A percentile compares a stretch with the other conserved stretches of the same genome.
These are phyloP conservation scores for Holothuria glaberrima DNA, from an alignment of 35 echinoderm and acorn worm species.

Conservation along the genomic window DNA sequence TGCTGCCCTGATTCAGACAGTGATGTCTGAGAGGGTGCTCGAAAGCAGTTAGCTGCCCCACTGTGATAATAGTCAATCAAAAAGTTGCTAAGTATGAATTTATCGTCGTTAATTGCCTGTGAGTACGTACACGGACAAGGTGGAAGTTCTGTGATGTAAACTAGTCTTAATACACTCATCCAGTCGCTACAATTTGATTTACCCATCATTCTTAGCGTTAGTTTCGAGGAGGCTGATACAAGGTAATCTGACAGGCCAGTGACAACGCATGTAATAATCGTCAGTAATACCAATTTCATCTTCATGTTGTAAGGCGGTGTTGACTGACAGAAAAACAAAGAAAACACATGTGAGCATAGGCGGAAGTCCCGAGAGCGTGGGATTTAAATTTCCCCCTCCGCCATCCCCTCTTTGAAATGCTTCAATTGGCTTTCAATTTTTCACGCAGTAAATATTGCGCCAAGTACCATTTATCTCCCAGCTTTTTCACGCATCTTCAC, in stretches of 20 bases:
- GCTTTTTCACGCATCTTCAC: too few species aligned
- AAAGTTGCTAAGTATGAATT: not conserved
- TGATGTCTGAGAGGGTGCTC: not conserved
- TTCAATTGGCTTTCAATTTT: too few species aligned
- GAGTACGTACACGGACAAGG: slow-evolving; percentile 10
- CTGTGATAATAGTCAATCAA: slow-evolving; percentile 8
- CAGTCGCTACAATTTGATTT: not conserved
- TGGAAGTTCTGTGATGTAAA: slow-evolving; percentile 15
- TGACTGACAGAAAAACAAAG: too few species aligned
- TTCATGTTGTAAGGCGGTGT: too few species aligned
- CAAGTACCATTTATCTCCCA: too few species aligned
- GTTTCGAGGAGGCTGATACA: not conserved
- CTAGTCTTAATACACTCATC: not conserved
- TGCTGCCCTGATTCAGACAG: slow-evolving; percentile 11
- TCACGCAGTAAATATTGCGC: too few species aligned
- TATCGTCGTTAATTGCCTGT: not conserved
- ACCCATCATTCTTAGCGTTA: not conserved
- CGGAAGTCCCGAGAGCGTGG: too few species aligned
- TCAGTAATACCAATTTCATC: not conserved
- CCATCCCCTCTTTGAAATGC: too few species aligned
- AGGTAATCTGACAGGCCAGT: not conserved
- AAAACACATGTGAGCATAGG: too few species aligned
- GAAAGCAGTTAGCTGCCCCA: slow-evolving; percentile 23
- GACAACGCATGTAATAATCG: not conserved
- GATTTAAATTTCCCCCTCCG: too few species aligned